phyloP scores from a whole-genome alignment of 1,140 invertebrate genomes.

The Aplysia californica region DNA sequence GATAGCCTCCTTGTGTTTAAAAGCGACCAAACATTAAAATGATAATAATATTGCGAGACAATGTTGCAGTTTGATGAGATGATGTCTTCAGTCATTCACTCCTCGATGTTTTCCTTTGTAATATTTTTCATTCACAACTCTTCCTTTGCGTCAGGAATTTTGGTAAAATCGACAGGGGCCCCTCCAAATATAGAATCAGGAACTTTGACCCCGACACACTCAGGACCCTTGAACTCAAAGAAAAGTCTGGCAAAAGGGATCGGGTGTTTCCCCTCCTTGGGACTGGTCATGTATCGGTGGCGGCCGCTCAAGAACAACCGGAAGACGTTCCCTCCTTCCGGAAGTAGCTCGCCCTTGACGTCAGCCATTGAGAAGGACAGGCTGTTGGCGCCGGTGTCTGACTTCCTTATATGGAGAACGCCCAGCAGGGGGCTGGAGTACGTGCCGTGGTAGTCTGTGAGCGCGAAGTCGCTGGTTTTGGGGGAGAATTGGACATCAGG shows the following conservation, averaged over 20 bases:
- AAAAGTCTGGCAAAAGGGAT: constrained; percentile 16
- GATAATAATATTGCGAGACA: background rate
- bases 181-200: constrained; percentile 19
- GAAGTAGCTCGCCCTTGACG: background rate
- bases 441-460: constrained; percentile 6
- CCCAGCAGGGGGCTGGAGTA: constrained; percentile 7
- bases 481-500: constrained; percentile 10
- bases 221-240: constrained; percentile 12
- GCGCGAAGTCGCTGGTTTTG: background rate
- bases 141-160: constrained; percentile 1
- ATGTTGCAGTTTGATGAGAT: background rate
- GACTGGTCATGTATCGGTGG: background rate
- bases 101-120: background rate
- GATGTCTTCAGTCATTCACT: background rate
- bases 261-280: constrained; percentile 5
- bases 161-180: background rate
- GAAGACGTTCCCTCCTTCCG: constrained; percentile 27
- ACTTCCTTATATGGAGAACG: background rate
- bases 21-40: no score
- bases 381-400: background rate
- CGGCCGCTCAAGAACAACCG: constrained; percentile 6
- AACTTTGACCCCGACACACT: constrained; percentile 16
- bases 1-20: no score
- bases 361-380: constrained; percentile 3
- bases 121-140: constrained; percentile 1